phyloP scores from a whole-genome alignment of 64 coral and sea anemone species.

The Montipora foliosa region DNA sequence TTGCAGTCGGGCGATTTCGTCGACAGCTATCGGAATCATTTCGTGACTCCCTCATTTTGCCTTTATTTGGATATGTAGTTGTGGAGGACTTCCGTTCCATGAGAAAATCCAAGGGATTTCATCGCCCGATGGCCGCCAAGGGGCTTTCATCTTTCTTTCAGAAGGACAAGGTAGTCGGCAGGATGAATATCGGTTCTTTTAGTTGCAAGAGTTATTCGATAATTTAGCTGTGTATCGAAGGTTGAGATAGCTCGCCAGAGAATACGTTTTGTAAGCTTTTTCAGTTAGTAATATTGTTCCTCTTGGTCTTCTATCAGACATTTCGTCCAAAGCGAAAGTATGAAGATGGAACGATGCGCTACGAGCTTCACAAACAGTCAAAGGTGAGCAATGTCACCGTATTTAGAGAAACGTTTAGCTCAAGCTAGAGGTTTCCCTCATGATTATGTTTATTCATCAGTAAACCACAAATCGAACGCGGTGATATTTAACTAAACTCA shows the following conservation, averaged over 20 bases:
- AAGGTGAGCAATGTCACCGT: conserved; percentile 67
- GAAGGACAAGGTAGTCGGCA: conserved; percentile 84
- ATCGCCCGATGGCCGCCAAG: conserved; percentile 78
- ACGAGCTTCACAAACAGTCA: conserved; percentile 97
- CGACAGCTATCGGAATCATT: neutral
- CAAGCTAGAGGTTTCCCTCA: neutral
- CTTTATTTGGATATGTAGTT: conserved; percentile 64
- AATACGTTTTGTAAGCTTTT: neutral
- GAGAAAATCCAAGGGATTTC: conserved; percentile 42
- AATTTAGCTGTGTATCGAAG: neutral
- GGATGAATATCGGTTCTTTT: neutral
- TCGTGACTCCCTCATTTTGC: neutral
- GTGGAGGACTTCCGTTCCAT: conserved; percentile 56
- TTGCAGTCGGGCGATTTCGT: too few relatives aligned
- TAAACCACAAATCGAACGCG: neutral
- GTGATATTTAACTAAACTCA: neutral
- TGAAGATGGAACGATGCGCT: conserved; percentile 87
- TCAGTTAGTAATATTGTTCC: neutral
- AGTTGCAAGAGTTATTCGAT: neutral
- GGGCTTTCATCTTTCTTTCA: conserved; percentile 87
- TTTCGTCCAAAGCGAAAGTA: conserved; percentile 97
- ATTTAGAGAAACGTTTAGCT: neutral
- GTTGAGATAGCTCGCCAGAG: neutral
- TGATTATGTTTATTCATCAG: conserved; percentile 11
- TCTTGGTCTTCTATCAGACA: conserved; percentile 73